Evolutionary conservation across 1,140 invertebrate genomes (phyloP).

Genomic region (Bombus cullumanus): DNA sequence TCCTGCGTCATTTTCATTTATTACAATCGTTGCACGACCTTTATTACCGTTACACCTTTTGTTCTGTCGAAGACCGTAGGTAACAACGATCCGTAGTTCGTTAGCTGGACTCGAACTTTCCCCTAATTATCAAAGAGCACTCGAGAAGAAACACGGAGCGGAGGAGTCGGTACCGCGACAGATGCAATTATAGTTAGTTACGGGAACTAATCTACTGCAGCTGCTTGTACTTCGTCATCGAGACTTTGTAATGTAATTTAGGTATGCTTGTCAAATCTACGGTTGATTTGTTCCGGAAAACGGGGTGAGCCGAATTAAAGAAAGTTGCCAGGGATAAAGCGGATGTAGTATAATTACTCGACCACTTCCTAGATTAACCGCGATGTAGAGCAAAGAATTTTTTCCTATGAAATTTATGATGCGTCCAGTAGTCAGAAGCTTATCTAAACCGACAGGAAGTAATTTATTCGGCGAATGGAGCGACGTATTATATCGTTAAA

Average conservation of each 20-base stretch:
- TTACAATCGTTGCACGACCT: not conserved
- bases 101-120: slow-evolving; percentile 55
- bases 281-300: not conserved
- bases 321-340: not conserved
- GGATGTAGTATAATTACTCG: not conserved
- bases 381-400: not conserved
- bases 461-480: slow-evolving; percentile 25
- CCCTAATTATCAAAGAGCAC: slow-evolving; percentile 56
- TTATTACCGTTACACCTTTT: not conserved
- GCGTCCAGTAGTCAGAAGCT: not conserved
- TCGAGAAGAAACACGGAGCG: slow-evolving; percentile 30
- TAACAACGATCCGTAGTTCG: slow-evolving; percentile 28
- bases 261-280: not conserved
- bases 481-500: not conserved
- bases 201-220: slow-evolving; percentile 23
- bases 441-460: slow-evolving; percentile 2
- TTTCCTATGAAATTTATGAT: not conserved
- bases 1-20: not conserved
- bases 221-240: slow-evolving; percentile 6
- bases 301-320: not conserved
- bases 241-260: slow-evolving; percentile 11
- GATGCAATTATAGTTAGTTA: slow-evolving; percentile 42
- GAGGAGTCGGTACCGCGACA: not conserved
- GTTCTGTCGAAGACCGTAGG: not conserved
- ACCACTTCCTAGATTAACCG: too few species aligned